Percentiles rank a stretch among this genome's conserved stretches.
phyloP scores from a whole-genome alignment of 2,113 vertebrate species.

The Zosterops borbonicus region DNA sequence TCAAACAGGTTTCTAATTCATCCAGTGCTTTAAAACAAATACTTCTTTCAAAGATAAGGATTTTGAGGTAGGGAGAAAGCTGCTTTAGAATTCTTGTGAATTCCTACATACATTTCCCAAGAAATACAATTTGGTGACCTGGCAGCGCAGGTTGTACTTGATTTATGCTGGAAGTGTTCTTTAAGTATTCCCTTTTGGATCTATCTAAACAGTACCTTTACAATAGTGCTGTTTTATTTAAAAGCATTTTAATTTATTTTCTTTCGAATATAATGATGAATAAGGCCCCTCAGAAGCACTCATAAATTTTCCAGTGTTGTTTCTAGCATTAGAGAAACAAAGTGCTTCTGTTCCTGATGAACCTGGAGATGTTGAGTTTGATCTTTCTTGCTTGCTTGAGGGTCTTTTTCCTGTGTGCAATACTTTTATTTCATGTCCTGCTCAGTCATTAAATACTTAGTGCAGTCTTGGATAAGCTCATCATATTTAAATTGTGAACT shows the following conservation, averaged over 20 bases:
- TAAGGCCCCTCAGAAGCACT: neutral
- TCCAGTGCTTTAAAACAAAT: neutral
- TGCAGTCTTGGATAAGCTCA: neutral
- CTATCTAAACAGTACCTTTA: neutral
- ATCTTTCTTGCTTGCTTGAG: neutral
- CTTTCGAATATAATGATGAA: neutral
- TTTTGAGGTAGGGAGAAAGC: neutral
- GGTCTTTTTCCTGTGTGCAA: neutral
- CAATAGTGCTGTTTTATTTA: neutral
- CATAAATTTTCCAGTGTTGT: neutral
- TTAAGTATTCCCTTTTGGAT: neutral
- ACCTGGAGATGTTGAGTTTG: neutral
- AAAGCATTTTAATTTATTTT: neutral
- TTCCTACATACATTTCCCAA: neutral
- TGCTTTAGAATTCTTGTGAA: neutral
- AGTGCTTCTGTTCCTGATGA: neutral
- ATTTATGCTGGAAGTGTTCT: neutral
- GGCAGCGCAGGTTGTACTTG: neutral
- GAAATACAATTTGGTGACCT: neutral
- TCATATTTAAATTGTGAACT: neutral
- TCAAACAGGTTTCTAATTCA: slow-evolving; percentile 28
- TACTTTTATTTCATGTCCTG: neutral
- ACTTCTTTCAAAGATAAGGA: neutral
- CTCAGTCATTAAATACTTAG: neutral
- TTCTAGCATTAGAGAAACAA: neutral